Evolutionary conservation across 2,888 invertebrate genomes (phyloP), one percentile per base, ranked within the genome.

Genomic region (Drosophila cracens): DNA sequence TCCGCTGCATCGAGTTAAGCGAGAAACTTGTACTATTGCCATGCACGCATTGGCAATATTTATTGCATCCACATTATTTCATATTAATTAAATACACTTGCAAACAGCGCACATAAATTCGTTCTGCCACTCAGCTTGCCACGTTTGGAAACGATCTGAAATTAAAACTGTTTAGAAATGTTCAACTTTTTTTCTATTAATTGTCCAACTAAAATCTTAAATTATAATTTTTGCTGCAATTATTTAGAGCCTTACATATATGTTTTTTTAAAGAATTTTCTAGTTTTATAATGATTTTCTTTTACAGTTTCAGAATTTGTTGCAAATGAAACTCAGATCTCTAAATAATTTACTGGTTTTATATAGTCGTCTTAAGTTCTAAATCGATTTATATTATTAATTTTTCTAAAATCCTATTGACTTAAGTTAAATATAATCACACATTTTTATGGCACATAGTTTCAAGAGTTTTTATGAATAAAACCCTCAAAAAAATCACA

Each of bases 31-130:
- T 21, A n/a, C 11, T 7, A 27, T 56, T 49, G 49, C 34, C 33
- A 16, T 8, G 13, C 67, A 71, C 57, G 54, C 75, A 81, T 52
- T 78, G 75, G 76, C 74, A 61, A 68, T 75, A 79, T 82, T 86
- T 79, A 82, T 76, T 69, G 58, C 80, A 76, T 69, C 29, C 61
- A 70, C 73, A 74, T 69, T 67, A 57, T 60, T 61, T 75, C 68
- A 60, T 70, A 66, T 67, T 52, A 69, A 77, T 72, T 75, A 27
- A 36, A 56, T 74, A 74, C 75, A 8, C 82, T 76, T 27, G 10
- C 34, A 38, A 7, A 18, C 54, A 54, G 25, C 36, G 18, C 18
- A 31, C 29, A 54, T 18, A 34, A 46, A 43, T 40, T 40, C 56
- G n/a, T 8, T 58, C 13, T 36, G 34, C 16, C 27, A n/a, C 7